Evolutionary conservation across 2,888 invertebrate genomes (phyloP).

Genomic region (Tetanocera ferruginea): DNA sequence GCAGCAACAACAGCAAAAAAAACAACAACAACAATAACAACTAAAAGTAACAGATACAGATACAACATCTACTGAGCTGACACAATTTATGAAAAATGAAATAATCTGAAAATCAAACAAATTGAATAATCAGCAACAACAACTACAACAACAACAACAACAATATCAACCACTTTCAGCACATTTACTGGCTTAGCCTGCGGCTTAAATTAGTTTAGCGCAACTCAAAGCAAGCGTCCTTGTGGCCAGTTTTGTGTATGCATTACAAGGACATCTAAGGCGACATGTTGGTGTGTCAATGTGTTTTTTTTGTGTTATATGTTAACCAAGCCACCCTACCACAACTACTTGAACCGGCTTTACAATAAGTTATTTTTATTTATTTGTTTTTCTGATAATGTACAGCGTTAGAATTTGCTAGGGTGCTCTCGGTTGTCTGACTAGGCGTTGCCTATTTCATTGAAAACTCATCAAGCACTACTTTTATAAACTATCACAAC

Average conservation of each 20-base stretch:
- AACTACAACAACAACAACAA: conserved; percentile 13
- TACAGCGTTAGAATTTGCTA: neutral
- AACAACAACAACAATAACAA: conserved; percentile 3
- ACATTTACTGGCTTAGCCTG: conserved; percentile 19
- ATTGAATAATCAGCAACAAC: conserved; percentile 64
- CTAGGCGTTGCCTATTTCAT: neutral
- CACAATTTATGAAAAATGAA: conserved; percentile 34
- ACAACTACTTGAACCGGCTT: neutral
- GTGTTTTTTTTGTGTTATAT: too few species aligned
- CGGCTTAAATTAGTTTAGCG: conserved; percentile 4
- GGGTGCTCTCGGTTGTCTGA: neutral
- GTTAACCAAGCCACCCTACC: neutral
- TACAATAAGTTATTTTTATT: neutral
- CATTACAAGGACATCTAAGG: neutral
- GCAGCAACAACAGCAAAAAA: neutral
- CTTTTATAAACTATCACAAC: neutral
- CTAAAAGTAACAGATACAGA: conserved; percentile 11
- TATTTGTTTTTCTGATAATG: neutral
- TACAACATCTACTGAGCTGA: conserved; percentile 18
- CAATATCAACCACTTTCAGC: neutral
- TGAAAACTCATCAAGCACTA: neutral
- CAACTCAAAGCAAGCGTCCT: conserved; percentile 2
- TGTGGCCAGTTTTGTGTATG: neutral
- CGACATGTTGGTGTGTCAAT: neutral
- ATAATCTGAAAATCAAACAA: conserved; percentile 64